Conservation (phyloP, 53 echinoderm and acorn worm species). For the Echinarachnius parma region DNA sequence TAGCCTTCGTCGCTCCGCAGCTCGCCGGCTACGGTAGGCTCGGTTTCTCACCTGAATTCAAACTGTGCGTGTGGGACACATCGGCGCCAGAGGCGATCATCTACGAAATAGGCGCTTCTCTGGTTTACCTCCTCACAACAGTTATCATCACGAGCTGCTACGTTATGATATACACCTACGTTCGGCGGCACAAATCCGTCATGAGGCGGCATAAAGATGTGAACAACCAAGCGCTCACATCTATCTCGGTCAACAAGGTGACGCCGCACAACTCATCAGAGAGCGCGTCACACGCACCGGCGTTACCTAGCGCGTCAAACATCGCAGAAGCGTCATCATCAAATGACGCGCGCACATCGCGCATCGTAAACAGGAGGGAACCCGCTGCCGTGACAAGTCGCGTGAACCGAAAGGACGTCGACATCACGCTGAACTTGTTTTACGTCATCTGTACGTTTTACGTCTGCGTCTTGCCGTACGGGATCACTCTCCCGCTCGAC, state of each 20-base stretch:
- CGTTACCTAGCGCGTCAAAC: not conserved
- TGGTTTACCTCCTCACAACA: constrained; percentile 16
- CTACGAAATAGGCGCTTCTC: constrained; percentile 16
- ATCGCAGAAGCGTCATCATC: too few relatives aligned
- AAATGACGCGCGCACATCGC: too few relatives aligned
- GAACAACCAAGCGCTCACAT: not conserved
- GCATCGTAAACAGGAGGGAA: too few relatives aligned
- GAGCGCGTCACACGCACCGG: too few relatives aligned
- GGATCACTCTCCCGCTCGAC: not conserved
- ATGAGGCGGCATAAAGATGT: constrained; percentile 1
- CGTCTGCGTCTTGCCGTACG: constrained; percentile 31
- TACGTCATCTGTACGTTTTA: constrained; percentile 22
- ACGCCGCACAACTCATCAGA: not conserved
- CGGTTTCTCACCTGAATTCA: constrained; percentile 6
- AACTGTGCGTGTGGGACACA: constrained; percentile 33
- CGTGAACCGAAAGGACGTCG: too few relatives aligned
- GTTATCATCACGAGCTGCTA: not conserved
- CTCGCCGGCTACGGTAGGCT: constrained; percentile 12
- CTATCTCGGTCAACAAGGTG: constrained; percentile 6
- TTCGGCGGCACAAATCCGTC: constrained; percentile 1
- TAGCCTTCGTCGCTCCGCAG: constrained; percentile 25
- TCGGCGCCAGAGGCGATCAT: constrained; percentile 8
- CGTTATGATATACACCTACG: constrained; percentile 8
- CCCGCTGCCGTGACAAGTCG: too few relatives aligned
- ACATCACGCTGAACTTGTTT: too few relatives aligned